Evolutionary conservation across 1,140 invertebrate genomes (phyloP).

Genomic region (Pristionchus pacificus): DNA sequence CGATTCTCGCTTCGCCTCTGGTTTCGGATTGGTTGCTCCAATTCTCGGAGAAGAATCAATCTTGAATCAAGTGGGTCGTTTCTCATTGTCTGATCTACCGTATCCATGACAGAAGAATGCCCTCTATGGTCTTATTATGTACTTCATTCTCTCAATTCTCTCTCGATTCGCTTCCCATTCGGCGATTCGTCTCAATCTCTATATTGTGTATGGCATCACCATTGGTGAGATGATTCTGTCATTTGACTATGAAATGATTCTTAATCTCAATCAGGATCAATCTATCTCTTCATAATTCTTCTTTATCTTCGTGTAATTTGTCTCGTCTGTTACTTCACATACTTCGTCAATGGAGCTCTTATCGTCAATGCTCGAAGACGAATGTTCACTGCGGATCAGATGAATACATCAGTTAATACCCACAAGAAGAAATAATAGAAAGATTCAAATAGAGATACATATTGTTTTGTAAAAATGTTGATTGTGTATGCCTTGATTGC

Average conservation of each 20-base stretch:
- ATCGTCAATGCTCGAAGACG: neutral
- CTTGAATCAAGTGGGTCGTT: neutral
- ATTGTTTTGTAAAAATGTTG: no score
- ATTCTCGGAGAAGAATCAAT: neutral
- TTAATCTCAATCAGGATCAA: neutral
- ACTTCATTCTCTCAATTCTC: neutral
- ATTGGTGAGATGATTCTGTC: neutral
- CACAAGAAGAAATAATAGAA: no score
- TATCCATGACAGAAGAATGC: neutral
- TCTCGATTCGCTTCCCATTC: neutral
- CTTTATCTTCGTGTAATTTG: neutral
- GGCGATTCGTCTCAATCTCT: neutral
- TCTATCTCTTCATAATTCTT: neutral
- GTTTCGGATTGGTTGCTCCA: neutral
- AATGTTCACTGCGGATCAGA: neutral
- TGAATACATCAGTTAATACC: no score
- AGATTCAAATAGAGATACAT: no score
- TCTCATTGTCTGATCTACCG: neutral
- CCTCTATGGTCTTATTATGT: neutral
- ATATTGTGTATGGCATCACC: neutral
- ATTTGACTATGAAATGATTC: neutral
- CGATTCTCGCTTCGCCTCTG: neutral
- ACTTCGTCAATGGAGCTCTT: neutral
- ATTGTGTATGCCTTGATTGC: no score
- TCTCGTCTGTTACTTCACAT: neutral